A percentile compares a stretch with the other conserved stretches of the same genome.
Evolutionary conservation across 2,113 vertebrate genomes (phyloP).

Genomic region (Solea solea): DNA sequence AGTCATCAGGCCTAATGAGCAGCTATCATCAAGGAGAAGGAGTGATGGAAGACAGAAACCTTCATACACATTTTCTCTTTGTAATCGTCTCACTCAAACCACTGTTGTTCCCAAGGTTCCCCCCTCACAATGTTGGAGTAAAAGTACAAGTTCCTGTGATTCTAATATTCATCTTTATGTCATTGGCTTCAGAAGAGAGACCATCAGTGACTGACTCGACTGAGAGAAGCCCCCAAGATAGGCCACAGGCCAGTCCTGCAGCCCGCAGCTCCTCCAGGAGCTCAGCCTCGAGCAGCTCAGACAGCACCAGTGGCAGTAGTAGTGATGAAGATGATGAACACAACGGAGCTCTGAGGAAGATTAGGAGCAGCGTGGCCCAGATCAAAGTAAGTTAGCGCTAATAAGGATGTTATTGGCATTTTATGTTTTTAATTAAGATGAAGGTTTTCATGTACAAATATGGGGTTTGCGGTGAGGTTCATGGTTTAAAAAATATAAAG

Average conservation of each 20-base stretch:
- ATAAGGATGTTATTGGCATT: not conserved
- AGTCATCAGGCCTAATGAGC: too few relatives aligned
- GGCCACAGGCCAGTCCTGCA: conserved; percentile 11
- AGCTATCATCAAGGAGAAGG: too few relatives aligned
- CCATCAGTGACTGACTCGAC: not conserved
- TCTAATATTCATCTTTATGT: not conserved
- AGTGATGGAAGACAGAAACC: too few relatives aligned
- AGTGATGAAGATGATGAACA: conserved; percentile 66
- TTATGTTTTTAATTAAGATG: not conserved
- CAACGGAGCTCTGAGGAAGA: conserved; percentile 50
- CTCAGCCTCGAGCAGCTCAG: conserved; percentile 45
- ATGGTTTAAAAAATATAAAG: too few relatives aligned
- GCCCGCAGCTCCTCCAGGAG: conserved; percentile 7
- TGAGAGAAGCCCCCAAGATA: conserved; percentile 24
- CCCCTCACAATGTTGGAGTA: not conserved
- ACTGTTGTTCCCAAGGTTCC: too few relatives aligned
- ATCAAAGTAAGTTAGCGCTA: conserved; percentile 70
- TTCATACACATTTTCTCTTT: too few relatives aligned
- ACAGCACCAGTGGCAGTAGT: conserved; percentile 45
- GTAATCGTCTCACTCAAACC: too few relatives aligned
- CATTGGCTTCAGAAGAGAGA: conserved; percentile 10
- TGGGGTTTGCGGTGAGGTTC: too few relatives aligned
- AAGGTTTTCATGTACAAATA: not conserved
- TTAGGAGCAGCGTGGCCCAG: conserved; percentile 82
- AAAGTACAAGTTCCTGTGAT: not conserved